Conservation (phyloP, 2,113 vertebrate genomes). For the Ophthalmolycus amberensis region DNA sequence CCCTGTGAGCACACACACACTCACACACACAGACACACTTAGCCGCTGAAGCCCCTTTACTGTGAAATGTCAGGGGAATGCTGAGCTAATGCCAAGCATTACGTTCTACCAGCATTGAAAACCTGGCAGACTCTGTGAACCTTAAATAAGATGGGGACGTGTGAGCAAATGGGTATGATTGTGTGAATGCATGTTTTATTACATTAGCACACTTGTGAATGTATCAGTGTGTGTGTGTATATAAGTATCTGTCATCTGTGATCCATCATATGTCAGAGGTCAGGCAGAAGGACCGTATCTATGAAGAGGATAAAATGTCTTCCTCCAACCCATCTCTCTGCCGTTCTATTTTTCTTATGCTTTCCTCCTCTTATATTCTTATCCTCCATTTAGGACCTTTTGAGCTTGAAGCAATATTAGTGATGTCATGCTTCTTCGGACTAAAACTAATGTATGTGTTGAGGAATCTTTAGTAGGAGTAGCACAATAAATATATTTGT, state of each 20-base stretch:
- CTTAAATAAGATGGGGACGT: slow-evolving; percentile 29
- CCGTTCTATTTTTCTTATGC: neutral
- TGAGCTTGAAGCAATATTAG: neutral
- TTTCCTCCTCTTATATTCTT: neutral
- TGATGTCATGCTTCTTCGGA: neutral
- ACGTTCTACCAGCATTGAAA: slow-evolving; percentile 55
- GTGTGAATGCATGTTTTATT: neutral
- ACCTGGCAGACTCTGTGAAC: slow-evolving; percentile 35
- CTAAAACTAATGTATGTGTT: neutral
- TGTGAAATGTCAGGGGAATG: slow-evolving; percentile 73
- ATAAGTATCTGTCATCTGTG: slow-evolving; percentile 33
- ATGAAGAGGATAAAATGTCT: slow-evolving; percentile 9
- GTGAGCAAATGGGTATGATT: slow-evolving; percentile 11
- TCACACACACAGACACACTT: slow-evolving; percentile 12
- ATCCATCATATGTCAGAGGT: slow-evolving; percentile 45
- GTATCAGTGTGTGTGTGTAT: slow-evolving; percentile 10
- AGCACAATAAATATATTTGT: neutral
- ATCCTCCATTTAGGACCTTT: neutral
- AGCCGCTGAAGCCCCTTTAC: slow-evolving; percentile 59
- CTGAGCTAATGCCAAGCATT: slow-evolving; percentile 73
- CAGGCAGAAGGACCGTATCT: slow-evolving; percentile 7
- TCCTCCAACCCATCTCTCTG: neutral
- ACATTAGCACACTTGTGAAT: neutral
- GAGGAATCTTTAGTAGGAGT: neutral
- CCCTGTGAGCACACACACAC: neutral